phyloP scores from a whole-genome alignment of 2,888 invertebrate species.

The Trimorus sp. region DNA sequence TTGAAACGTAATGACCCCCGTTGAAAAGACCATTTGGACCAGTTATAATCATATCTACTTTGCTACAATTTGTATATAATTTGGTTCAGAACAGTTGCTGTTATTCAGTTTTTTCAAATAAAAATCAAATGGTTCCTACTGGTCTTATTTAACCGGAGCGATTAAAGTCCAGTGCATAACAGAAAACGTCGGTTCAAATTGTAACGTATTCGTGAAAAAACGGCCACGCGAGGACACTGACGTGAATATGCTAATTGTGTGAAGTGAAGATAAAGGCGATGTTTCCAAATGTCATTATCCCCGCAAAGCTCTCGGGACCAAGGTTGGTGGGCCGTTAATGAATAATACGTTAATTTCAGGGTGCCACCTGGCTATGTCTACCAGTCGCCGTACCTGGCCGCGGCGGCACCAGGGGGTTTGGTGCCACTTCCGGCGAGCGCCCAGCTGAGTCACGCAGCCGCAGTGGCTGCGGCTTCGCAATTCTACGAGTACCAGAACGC shows the following conservation, averaged over 20 bases:
- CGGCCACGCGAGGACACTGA: too few relatives aligned
- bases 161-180: too few relatives aligned
- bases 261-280: constrained; percentile 19
- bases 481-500: constrained; percentile 91
- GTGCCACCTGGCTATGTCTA: constrained; percentile 91
- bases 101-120: too few relatives aligned
- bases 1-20: too few relatives aligned
- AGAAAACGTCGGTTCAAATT: too few relatives aligned
- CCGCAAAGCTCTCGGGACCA: constrained; percentile 64
- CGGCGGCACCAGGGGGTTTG: constrained; percentile 86
- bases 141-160: too few relatives aligned
- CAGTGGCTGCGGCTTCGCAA: constrained; percentile 90
- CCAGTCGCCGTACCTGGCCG: constrained; percentile 87
- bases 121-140: too few relatives aligned
- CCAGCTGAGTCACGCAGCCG: constrained; percentile 88
- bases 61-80: too few relatives aligned
- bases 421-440: constrained; percentile 84
- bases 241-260: neutral
- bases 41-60: too few relatives aligned
- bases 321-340: constrained; percentile 33
- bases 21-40: too few relatives aligned
- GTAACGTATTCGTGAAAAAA: too few relatives aligned
- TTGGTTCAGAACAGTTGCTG: too few relatives aligned
- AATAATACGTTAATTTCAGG: constrained; percentile 81
- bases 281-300: constrained; percentile 29